Base-by-base conservation (phyloP, 2,113 vertebrate species). In the Anolis carolinensis region DNA sequence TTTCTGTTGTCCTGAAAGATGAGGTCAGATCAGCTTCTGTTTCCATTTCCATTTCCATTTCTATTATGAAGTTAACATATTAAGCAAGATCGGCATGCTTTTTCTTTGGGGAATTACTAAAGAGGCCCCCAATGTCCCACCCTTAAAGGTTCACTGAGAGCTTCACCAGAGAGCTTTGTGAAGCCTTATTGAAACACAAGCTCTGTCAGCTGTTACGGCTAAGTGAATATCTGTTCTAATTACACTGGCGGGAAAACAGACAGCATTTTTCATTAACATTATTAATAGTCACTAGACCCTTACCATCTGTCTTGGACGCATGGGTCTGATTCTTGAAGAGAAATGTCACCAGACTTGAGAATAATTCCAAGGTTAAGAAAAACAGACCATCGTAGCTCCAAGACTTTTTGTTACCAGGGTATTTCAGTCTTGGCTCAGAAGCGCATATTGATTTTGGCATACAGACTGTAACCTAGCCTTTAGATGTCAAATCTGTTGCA, bases 141-240 rank as follows among this genome's bases (percentile, higher is more conserved):
- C 55, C 55, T 59, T 13, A 85, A 72, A 14, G 5, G n/a, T 70
- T 62, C 21, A 78, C 72, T 71, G 75, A 82, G 34, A 79, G 39
- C 1, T 85, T 18, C 52, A 68, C 76, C 48, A 68, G 63, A 76
- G 27, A 67, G 62, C 48, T 83, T 76, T 34, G 23, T 80, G 62
- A 70, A 50, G 79, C 16, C n/a, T 86, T 34, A 65, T 48, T 39
- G 32, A 32, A 5, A 85, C 72, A 70, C 71, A 74, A 3, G 21
- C 39, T 67, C 36, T 44, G 39, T 67, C 84, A 80, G 18, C 36
- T 50, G 34, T 70, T 75, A 39, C 1, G 34, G 52, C 14, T 81
- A 82, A 89, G 78, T 73, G 32, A 87, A 87, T 78, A 73, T 79
- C 74, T 84, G 62, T 85, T 88, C 85, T 36, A 83, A 90, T 85